Base-by-base conservation (phyloP, 1,140 invertebrate genomes). In the Drosophila melanica region DNA sequence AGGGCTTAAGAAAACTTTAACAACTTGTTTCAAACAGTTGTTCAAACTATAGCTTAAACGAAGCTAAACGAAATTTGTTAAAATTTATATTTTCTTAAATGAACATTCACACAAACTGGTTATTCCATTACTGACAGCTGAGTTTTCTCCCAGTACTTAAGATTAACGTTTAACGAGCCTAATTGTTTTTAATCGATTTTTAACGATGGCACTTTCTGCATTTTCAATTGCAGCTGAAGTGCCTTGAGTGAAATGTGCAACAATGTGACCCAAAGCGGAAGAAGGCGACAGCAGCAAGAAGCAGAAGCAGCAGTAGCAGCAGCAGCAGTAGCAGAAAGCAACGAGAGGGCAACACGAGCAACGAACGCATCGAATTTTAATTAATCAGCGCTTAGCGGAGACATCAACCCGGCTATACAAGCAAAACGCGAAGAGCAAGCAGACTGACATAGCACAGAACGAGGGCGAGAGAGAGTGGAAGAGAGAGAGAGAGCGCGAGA, bases 241-340 rank as follows among this genome's bases (percentile, higher is more conserved):
- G 76, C 66, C 57, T 74, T 47, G 44, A 54, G 70, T 54, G 44
- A 53, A 58, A 45, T 67, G 72, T 81, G 82, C 78, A 79, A 79
- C 78, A 77, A 86, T 86, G 84, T 86, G 72, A 87, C 62, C 69
- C 55, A 51, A 48, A 45, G 42, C 69, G 57, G 55, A 54, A 42
- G 39, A 53, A 69, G 66, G 54, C 41, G 42, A 53, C 33, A 65
- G 48, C 63, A 71, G 58, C 44, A 23, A 4, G 2, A 23, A 23
- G 20, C 2, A 23, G 20, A 2, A 65, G 58, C 30, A 53, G 51
- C 60, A 64, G 42, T 27, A 55, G 44, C 53, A 57, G 14, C n/a
- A 39, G 42, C 3, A 18, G 42, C 10, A 53, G 33, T 2, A 37
- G 16, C 47, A 53, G 16, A 27, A 37, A 42, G 23, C 45, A 39